Evolutionary conservation across 2,888 invertebrate species (phyloP).

Genomic region (Drosophila vallismaia): DNA sequence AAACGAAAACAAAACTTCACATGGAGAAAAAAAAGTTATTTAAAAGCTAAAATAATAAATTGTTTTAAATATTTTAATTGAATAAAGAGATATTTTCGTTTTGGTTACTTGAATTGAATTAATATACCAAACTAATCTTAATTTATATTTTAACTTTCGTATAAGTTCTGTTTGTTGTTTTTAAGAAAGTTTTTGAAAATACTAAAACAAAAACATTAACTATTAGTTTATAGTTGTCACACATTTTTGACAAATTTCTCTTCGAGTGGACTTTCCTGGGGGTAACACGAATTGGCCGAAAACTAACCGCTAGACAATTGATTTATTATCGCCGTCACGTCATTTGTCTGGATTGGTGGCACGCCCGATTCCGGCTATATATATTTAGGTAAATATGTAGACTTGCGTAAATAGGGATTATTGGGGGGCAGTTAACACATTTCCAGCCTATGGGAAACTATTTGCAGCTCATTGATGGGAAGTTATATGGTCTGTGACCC

Average conservation of each 20-base stretch:
- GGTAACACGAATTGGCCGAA: constrained; percentile 45
- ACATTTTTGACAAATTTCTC: neutral
- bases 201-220: too few species aligned
- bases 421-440: constrained; percentile 56
- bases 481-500: constrained; percentile 43
- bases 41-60: too few species aligned
- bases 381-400: neutral
- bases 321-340: constrained; percentile 71
- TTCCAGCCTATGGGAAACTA: constrained; percentile 53
- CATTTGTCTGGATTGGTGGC: constrained; percentile 31
- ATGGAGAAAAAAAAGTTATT: neutral
- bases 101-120: too few species aligned
- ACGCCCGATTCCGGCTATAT: constrained; percentile 15
- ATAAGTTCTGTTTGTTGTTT: too few species aligned
- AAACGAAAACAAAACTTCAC: constrained; percentile 7
- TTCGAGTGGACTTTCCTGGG: constrained; percentile 18
- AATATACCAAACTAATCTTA: too few species aligned
- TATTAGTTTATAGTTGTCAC: too few species aligned
- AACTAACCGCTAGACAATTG: constrained; percentile 62
- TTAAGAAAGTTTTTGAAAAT: too few species aligned
- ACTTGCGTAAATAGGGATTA: constrained; percentile 60
- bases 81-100: too few species aligned
- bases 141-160: too few species aligned
- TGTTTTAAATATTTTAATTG: too few species aligned
- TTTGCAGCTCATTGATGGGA: constrained; percentile 27